phyloP scores from a whole-genome alignment of 1,140 invertebrate species.

The Agrypnia vestita region DNA sequence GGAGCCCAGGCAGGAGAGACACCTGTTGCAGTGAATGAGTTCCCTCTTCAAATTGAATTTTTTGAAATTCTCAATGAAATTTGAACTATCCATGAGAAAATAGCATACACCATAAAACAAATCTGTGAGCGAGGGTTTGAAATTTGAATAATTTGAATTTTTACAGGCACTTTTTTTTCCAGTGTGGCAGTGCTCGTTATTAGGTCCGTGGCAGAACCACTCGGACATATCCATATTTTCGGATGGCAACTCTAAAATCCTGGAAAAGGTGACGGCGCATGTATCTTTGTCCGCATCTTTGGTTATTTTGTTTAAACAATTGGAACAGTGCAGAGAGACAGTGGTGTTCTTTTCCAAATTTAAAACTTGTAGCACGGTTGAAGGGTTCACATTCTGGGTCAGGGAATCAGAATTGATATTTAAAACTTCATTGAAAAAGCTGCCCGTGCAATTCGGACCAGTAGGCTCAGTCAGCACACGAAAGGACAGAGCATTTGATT shows the following conservation, averaged over 20 bases:
- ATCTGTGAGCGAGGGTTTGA: slow-evolving; percentile 69
- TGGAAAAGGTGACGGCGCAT: slow-evolving; percentile 67
- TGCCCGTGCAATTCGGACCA: slow-evolving; percentile 64
- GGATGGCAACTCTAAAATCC: slow-evolving; percentile 73
- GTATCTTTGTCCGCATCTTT: slow-evolving; percentile 15
- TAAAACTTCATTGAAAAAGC: slow-evolving; percentile 73
- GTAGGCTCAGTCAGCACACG: slow-evolving; percentile 69
- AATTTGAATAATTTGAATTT: slow-evolving; percentile 43
- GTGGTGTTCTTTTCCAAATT: slow-evolving; percentile 65
- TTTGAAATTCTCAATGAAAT: slow-evolving; percentile 66
- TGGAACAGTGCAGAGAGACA: slow-evolving; percentile 69
- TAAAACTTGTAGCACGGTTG: slow-evolving; percentile 59
- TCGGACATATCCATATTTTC: slow-evolving; percentile 72
- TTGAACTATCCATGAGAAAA: slow-evolving; percentile 67
- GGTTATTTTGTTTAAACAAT: slow-evolving; percentile 71
- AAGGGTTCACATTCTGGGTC: neutral
- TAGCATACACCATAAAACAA: slow-evolving; percentile 72
- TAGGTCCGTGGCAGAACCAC: slow-evolving; percentile 73
- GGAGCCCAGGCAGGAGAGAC: slow-evolving; percentile 72
- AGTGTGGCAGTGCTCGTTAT: slow-evolving; percentile 56
- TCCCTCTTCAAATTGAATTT: slow-evolving; percentile 68
- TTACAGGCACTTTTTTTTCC: slow-evolving; percentile 46
- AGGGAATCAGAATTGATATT: slow-evolving; percentile 32
- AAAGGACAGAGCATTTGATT: slow-evolving; percentile 69
- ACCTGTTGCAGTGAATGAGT: slow-evolving; percentile 72